Percentiles rank a stretch among this genome's conserved stretches.
Conservation (phyloP, 2,888 invertebrate genomes). For the Tipula unca region DNA sequence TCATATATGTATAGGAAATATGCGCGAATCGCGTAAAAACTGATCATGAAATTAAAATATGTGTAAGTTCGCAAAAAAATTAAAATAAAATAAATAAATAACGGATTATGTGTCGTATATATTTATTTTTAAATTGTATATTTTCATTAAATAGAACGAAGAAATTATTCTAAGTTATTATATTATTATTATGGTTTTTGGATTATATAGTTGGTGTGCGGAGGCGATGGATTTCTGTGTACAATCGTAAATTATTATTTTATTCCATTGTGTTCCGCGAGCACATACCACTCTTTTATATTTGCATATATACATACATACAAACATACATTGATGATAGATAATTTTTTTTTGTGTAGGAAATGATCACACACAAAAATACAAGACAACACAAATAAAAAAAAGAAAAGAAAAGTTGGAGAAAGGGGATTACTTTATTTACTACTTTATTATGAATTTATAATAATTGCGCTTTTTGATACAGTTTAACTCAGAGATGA, state of each 20-base stretch:
- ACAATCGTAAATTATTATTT: neutral
- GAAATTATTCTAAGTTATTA: neutral
- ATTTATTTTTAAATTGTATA: neutral
- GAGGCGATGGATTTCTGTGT: neutral
- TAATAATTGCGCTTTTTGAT: neutral
- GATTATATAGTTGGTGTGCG: neutral
- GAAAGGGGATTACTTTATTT: neutral
- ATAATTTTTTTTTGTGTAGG: neutral
- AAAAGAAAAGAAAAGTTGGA: neutral
- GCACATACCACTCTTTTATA: neutral
- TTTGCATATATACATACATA: neutral
- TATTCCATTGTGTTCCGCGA: neutral
- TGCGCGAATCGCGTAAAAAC: neutral
- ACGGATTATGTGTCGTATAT: neutral
- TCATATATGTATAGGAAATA: too few species aligned
- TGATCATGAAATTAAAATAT: neutral
- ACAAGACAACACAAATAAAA: neutral
- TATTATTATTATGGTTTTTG: neutral
- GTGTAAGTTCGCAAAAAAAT: neutral
- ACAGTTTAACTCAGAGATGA: neutral
- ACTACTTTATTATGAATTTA: neutral
- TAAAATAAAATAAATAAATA: neutral
- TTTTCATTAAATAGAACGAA: slow-evolving; percentile 8
- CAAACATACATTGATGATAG: neutral
- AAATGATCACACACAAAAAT: neutral